Percentiles rank a stretch among this genome's conserved stretches.
phyloP scores from a whole-genome alignment of 2,113 vertebrate species.

The Gnathonemus longibarbis region DNA sequence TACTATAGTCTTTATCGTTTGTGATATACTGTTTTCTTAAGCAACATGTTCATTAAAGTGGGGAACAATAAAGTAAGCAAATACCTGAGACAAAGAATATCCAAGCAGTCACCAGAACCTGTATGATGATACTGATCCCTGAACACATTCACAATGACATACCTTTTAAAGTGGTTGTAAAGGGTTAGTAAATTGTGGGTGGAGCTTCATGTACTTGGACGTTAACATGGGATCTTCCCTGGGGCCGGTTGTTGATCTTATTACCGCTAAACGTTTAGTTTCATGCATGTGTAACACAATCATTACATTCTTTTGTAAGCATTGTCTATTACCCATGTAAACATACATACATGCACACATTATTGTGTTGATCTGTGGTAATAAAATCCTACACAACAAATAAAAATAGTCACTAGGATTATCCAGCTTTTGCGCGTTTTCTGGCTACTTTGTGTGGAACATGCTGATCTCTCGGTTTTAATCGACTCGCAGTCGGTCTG shows the following conservation, averaged over 20 bases:
- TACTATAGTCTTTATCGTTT: background rate
- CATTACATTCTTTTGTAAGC: background rate
- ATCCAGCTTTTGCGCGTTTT: background rate
- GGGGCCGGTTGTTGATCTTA: background rate
- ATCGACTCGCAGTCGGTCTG: background rate
- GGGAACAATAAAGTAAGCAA: background rate
- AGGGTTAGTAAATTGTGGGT: background rate
- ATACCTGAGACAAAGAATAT: background rate
- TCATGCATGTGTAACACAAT: background rate
- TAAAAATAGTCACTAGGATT: background rate
- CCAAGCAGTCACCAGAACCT: background rate
- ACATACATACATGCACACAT: background rate
- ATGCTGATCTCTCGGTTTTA: slow-evolving; percentile 13
- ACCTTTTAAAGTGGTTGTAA: background rate
- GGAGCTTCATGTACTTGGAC: background rate
- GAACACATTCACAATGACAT: background rate
- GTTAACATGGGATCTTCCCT: background rate
- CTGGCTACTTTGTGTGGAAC: background rate
- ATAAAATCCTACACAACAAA: background rate
- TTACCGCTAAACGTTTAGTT: background rate
- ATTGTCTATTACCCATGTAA: background rate
- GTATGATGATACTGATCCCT: background rate
- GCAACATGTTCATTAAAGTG: background rate
- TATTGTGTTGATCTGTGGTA: background rate
- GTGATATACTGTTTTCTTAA: background rate